Evolutionary conservation across 2,888 invertebrate species (phyloP).

Genomic region (Cataglyphis rosenhaueri): DNA sequence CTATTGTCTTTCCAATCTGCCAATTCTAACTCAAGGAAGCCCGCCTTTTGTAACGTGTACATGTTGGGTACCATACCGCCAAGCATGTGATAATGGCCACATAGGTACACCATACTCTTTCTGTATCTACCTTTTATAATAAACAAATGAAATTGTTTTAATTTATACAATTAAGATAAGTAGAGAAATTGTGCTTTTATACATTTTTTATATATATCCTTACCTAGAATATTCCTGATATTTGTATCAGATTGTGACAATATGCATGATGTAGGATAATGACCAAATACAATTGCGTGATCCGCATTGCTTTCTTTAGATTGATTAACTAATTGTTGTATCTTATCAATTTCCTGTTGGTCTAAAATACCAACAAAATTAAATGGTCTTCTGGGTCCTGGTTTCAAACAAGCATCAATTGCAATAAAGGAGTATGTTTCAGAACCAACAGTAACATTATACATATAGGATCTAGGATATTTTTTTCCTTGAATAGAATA

Average conservation of each 20-base stretch:
- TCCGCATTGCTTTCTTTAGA: constrained; percentile 87
- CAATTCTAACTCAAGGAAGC: constrained; percentile 94
- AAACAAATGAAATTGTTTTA: neutral
- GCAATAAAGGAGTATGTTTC: constrained; percentile 93
- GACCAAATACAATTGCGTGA: constrained; percentile 93
- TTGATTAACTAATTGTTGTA: constrained; percentile 87
- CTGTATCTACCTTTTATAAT: constrained; percentile 87
- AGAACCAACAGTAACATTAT: constrained; percentile 87
- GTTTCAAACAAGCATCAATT: constrained; percentile 94
- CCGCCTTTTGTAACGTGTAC: constrained; percentile 94
- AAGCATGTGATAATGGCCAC: constrained; percentile 96
- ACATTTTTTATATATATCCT: neutral
- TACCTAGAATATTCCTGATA: constrained; percentile 85
- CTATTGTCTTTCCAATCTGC: constrained; percentile 97
- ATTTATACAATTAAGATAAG: neutral
- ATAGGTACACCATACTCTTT: constrained; percentile 92
- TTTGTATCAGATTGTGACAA: constrained; percentile 87
- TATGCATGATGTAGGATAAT: constrained; percentile 96
- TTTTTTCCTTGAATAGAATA: constrained; percentile 92
- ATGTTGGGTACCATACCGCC: constrained; percentile 92
- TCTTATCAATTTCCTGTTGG: constrained; percentile 87
- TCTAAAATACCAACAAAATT: constrained; percentile 94
- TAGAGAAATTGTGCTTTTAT: neutral
- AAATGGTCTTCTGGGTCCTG: constrained; percentile 94
- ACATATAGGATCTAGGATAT: constrained; percentile 91